Evolutionary conservation across 2,888 invertebrate species (phyloP), one percentile per base, ranked within the genome.

Genomic region (Drosophila stalkeri): DNA sequence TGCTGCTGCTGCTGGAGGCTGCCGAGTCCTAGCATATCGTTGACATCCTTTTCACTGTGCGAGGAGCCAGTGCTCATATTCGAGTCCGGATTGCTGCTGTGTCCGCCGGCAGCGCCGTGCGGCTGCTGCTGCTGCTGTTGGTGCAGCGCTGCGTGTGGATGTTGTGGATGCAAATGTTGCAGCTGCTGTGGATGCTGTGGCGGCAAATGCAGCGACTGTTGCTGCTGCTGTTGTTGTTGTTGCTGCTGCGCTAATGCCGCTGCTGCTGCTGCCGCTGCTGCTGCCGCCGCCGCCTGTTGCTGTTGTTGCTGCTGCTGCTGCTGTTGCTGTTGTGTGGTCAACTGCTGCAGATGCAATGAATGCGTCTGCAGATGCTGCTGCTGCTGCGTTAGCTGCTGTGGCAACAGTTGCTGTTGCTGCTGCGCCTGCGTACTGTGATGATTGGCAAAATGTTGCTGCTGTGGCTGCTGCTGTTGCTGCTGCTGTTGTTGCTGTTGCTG

Each of bases 1-100:
- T 65, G 41, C 69, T 56, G 75, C 67, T 61, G 75, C 51, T 68
- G 82, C 67, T 66, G 86, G 33, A 77, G 65, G 47, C 64, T 73
- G 47, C 64, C 59, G 55, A 88, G 81, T 72, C 86, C 89, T 74
- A 91, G 82, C 90, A 92, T 91, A 82, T 92, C 92, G 73, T 86
- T 89, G 80, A 92, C 92, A 93, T 98, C 98, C 95, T 98, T 98
- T 95, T 98, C 98, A 95, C 98, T 98, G 94, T 98, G 97, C 93
- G 97, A 98, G 94, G 98, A 98, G 95, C 98, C 98, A 95, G 98
- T 98, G 96, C 98, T 98, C 97, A 98, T 97, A 95, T 98, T 98
- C 94, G 98, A 98, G 96, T 98, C 98, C 95, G 98, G 98, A 96
- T 96, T 98, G 95, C 97, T 92, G 85, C 92, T 92, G 60, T 91